Evolutionary conservation across 2,888 invertebrate species (phyloP), one percentile per base, ranked within the genome.

Genomic region (Diadegma fenestrale): DNA sequence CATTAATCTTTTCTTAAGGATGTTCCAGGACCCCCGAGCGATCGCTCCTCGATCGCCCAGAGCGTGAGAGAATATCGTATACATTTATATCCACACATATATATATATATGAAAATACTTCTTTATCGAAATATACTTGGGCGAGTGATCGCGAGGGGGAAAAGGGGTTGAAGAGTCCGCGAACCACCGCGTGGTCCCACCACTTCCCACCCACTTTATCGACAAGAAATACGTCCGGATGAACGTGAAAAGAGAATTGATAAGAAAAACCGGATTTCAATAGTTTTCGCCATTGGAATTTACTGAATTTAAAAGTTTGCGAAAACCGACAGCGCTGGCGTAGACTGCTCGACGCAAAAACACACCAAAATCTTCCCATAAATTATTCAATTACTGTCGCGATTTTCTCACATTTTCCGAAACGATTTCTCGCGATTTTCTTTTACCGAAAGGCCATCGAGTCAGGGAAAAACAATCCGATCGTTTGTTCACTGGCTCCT

Each of bases 1-100:
- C 93, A 93, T 93, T 93, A 92, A 93, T 93, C 93, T 90, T 91
- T 86, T 64, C 58, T 43, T 87, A 66, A 75, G 75, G 69, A 82
- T 86, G 79, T 68, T 85, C 66, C 71, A 61, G 69, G 69, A 48
- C 71, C 81, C 79, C 54, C 69, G 66, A 51, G 75, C 66, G 71
- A 79, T 54, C 72, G 69, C 30, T 37, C 7, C n/a, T 66, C 84
- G 83, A 83, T 86, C 86, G 71, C 75, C 78, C 81, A 76, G 82
- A 82, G 69, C 80, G 68, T 61, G 73, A 76, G 78, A 86, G 66
- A 77, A 51, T 76, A 48, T 78, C 37, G 10, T 5, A 43, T 77
- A 69, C 51, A 77, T 72, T 22, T 26, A 48, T 61, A 43, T 68
- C 73, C 41, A 80, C 80, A 51, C n/a, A 48, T 30, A 22, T 0